These are phyloP conservation scores for Drosophila prostipennis DNA, from an alignment of 2,888 invertebrate species.

Conservation along the genomic window DNA sequence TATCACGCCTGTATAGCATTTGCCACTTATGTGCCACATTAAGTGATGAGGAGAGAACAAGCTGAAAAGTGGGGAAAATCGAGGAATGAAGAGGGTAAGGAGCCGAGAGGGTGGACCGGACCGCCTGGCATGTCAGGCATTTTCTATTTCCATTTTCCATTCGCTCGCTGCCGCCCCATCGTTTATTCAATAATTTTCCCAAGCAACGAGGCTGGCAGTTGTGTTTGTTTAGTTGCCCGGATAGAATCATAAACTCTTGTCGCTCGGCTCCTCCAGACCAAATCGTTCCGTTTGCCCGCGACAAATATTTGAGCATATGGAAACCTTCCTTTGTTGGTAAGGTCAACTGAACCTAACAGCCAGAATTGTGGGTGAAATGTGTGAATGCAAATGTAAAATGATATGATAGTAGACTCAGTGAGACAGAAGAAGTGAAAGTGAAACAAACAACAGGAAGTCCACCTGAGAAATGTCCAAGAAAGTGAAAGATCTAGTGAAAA, in stretches of 20 bases:
- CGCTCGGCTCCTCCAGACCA: slow-evolving; percentile 11
- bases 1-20: slow-evolving; percentile 30
- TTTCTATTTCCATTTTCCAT: slow-evolving; percentile 63
- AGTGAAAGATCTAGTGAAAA: slow-evolving; percentile 36
- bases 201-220: slow-evolving; percentile 57
- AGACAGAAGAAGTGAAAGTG: slow-evolving; percentile 26
- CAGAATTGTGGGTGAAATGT: slow-evolving; percentile 6
- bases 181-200: slow-evolving; percentile 63
- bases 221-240: slow-evolving; percentile 67
- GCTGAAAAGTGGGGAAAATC: slow-evolving; percentile 10
- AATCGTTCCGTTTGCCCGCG: slow-evolving; percentile 29
- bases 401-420: slow-evolving; percentile 6
- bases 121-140: slow-evolving; percentile 39
- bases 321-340: slow-evolving; percentile 29
- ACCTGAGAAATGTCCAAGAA: slow-evolving; percentile 18
- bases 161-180: slow-evolving; percentile 47
- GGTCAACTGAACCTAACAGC: slow-evolving; percentile 4
- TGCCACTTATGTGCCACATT: slow-evolving; percentile 37
- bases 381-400: slow-evolving; percentile 23
- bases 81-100: slow-evolving; percentile 1
- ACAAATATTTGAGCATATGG: slow-evolving; percentile 46
- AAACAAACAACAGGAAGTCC: slow-evolving; percentile 32
- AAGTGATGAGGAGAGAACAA: slow-evolving; percentile 30
- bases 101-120: slow-evolving; percentile 7
- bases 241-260: slow-evolving; percentile 43